Evolutionary conservation across 2,113 vertebrate species (phyloP).

Genomic region (Cepphus grylle): DNA sequence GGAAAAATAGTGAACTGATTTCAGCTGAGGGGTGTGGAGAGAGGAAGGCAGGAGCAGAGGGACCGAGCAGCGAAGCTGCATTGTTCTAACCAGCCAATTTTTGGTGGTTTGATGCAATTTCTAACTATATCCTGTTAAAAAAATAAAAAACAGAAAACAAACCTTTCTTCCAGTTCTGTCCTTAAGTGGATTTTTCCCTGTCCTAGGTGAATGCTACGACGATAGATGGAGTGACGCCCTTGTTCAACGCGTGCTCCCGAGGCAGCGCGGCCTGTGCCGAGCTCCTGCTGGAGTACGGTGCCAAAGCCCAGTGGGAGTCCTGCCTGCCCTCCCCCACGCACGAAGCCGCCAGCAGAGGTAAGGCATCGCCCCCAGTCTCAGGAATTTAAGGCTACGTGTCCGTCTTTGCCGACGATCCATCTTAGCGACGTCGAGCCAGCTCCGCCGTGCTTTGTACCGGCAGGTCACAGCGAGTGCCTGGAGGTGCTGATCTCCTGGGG

Average conservation of each 20-base stretch:
- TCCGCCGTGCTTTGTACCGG: not conserved
- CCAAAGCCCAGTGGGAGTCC: conserved; percentile 83
- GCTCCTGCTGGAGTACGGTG: conserved; percentile 88
- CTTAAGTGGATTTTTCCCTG: not conserved
- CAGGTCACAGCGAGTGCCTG: conserved; percentile 91
- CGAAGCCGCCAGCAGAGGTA: conserved; percentile 91
- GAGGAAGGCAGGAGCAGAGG: not conserved
- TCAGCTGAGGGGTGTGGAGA: not conserved
- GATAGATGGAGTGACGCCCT: conserved; percentile 90
- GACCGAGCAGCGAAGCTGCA: not conserved
- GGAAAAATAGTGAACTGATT: not conserved
- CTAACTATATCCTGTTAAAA: not conserved
- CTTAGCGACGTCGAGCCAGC: not conserved
- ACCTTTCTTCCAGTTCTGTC: not conserved
- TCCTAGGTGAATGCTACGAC: conserved; percentile 88
- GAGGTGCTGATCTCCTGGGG: conserved; percentile 89
- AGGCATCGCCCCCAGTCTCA: not conserved
- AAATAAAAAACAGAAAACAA: not conserved
- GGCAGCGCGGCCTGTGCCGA: conserved; percentile 86
- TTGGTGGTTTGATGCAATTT: not conserved
- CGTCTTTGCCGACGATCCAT: not conserved
- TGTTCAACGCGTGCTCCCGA: conserved; percentile 89
- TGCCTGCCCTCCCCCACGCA: conserved; percentile 89
- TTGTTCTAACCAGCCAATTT: not conserved
- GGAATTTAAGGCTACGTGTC: not conserved